Evolutionary conservation across 2,797 vertebrate species (phyloP).

Genomic region (Clamator glandarius): DNA sequence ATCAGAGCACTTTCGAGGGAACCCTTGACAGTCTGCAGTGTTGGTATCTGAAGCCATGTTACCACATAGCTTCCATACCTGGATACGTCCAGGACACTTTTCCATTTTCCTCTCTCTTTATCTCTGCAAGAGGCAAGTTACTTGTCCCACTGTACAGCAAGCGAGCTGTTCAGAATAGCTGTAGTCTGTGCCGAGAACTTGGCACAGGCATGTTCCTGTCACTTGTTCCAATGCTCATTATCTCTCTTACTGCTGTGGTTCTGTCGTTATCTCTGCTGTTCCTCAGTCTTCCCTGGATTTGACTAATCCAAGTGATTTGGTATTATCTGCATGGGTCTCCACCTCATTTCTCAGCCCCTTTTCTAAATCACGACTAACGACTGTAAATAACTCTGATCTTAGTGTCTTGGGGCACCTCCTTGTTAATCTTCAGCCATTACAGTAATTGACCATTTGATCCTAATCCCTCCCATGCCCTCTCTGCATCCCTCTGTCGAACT

Average conservation of each 20-base stretch:
- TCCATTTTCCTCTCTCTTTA: background rate
- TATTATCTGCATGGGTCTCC: background rate
- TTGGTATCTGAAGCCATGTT: background rate
- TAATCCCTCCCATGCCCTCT: background rate
- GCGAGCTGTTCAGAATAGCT: background rate
- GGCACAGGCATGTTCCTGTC: background rate
- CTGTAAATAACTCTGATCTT: slow-evolving; percentile 38
- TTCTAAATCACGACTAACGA: background rate
- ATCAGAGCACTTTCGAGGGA: background rate
- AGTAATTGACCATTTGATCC: slow-evolving; percentile 55
- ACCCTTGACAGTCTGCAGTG: background rate
- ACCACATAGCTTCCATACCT: background rate
- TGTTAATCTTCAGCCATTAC: slow-evolving; percentile 46
- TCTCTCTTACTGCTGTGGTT: background rate
- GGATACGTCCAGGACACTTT: background rate
- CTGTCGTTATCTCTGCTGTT: background rate
- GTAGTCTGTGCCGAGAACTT: background rate
- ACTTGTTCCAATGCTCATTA: background rate
- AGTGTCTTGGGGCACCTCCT: slow-evolving; percentile 34
- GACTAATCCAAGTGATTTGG: background rate
- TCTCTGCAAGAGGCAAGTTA: background rate
- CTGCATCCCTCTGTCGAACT: background rate
- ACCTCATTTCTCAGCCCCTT: slow-evolving; percentile 22
- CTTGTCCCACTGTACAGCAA: background rate
- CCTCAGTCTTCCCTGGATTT: background rate